Evolutionary conservation across 2,888 invertebrate species (phyloP).

Genomic region (Volucella inanis): DNA sequence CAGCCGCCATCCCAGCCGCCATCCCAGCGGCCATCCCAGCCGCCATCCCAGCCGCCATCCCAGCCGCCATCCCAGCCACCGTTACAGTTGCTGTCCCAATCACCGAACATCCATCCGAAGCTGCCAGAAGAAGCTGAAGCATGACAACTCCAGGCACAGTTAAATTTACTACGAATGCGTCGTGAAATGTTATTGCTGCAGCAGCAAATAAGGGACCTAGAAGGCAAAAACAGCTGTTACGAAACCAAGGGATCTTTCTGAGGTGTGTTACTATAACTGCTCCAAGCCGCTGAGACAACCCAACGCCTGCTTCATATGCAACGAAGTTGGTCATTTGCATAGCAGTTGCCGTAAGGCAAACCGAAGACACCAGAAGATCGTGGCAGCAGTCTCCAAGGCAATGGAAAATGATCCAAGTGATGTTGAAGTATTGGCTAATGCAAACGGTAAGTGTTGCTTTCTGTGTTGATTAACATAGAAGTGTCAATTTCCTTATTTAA

Average conservation of each 20-base stretch:
- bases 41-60: too few relatives aligned
- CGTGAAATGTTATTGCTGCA: too few relatives aligned
- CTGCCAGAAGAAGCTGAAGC: background rate
- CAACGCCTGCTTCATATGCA: conserved; percentile 44
- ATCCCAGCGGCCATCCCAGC: too few relatives aligned
- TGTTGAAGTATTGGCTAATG: conserved; percentile 26
- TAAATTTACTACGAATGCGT: too few relatives aligned
- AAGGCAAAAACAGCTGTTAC: background rate
- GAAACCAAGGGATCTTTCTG: too few relatives aligned
- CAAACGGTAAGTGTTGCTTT: conserved; percentile 40
- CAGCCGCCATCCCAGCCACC: too few relatives aligned
- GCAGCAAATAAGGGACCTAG: background rate
- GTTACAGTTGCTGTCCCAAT: background rate
- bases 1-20: background rate
- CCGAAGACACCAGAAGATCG: conserved; percentile 38
- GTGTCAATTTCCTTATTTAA: conserved; percentile 27
- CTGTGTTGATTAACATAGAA: background rate
- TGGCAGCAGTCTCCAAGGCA: conserved; percentile 31
- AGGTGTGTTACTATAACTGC: conserved; percentile 47
- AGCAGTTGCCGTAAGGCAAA: conserved; percentile 25
- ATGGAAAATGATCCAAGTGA: conserved; percentile 8
- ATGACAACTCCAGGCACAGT: background rate
- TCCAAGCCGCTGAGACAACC: conserved; percentile 17
- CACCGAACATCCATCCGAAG: background rate
- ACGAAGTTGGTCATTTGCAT: conserved; percentile 25